Conservation (phyloP, 2,113 vertebrate genomes). For the Mesoclemmys tuberculata region DNA sequence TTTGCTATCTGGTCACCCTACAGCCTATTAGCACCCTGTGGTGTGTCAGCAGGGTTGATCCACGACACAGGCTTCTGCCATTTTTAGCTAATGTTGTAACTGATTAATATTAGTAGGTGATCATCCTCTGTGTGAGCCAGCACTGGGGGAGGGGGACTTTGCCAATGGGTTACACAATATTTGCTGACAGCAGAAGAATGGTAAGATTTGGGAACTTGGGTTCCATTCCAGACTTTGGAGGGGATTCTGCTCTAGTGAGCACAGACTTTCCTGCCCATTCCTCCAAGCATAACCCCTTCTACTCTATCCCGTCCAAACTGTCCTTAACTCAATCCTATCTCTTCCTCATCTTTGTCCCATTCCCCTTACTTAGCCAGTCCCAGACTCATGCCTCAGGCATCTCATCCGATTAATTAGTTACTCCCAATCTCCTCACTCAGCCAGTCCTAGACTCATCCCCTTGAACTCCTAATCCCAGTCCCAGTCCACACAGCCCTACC, state of each 20-base stretch:
- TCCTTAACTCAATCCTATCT: neutral
- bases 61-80: neutral
- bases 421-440: no score
- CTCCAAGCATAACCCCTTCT: neutral
- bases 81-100: neutral
- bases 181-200: neutral
- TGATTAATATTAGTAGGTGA: neutral
- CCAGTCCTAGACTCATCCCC: no score
- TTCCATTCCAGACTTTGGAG: neutral
- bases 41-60: neutral
- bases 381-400: no score
- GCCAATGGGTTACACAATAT: neutral
- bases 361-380: no score
- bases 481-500: no score
- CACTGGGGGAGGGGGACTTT: neutral
- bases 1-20: no score
- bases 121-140: neutral
- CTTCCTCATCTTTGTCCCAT: neutral
- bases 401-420: no score
- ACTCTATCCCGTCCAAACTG: neutral
- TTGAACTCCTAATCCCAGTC: no score
- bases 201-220: neutral
- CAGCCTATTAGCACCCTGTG: neutral
- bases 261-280: neutral
- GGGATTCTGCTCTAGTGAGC: neutral